Evolutionary conservation across 2,888 invertebrate species (phyloP).

Genomic region (Phytoseiulus persimilis): DNA sequence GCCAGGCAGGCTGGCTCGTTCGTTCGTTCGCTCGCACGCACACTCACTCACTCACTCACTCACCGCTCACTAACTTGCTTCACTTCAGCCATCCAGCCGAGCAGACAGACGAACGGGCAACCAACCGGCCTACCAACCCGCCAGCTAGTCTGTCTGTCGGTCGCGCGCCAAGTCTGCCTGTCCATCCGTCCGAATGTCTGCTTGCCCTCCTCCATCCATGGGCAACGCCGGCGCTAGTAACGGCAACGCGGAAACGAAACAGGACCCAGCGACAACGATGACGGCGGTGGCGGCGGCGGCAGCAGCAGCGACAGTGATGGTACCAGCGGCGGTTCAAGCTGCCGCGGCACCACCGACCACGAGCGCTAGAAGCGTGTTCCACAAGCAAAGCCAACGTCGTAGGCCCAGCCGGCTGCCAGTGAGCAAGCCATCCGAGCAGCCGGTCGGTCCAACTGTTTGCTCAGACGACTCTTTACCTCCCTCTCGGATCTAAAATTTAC

Average conservation of each 20-base stretch:
- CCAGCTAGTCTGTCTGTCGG: not conserved
- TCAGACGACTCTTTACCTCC: not conserved
- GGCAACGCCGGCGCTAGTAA: not conserved
- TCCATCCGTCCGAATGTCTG: not conserved
- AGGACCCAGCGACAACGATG: not conserved
- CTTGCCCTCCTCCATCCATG: constrained; percentile 5
- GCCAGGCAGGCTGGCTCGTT: not conserved
- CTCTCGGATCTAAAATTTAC: not conserved
- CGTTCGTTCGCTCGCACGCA: not conserved
- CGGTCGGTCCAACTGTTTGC: not conserved
- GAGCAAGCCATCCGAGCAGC: not conserved
- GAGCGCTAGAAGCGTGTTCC: not conserved
- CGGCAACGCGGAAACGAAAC: too few species aligned
- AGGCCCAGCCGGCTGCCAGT: not conserved
- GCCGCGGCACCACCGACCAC: not conserved
- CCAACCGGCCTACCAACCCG: not conserved
- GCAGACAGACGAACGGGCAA: not conserved
- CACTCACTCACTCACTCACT: constrained; percentile 10
- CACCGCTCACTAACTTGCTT: constrained; percentile 6
- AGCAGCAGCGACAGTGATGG: not conserved
- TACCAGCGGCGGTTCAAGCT: not conserved
- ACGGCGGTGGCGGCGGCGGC: not conserved
- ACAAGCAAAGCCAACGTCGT: not conserved
- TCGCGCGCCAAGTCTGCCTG: not conserved
- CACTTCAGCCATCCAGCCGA: constrained; percentile 6